These are phyloP conservation scores for Periplaneta americana DNA, from an alignment of 1,140 invertebrate genomes.

Conservation along the genomic window DNA sequence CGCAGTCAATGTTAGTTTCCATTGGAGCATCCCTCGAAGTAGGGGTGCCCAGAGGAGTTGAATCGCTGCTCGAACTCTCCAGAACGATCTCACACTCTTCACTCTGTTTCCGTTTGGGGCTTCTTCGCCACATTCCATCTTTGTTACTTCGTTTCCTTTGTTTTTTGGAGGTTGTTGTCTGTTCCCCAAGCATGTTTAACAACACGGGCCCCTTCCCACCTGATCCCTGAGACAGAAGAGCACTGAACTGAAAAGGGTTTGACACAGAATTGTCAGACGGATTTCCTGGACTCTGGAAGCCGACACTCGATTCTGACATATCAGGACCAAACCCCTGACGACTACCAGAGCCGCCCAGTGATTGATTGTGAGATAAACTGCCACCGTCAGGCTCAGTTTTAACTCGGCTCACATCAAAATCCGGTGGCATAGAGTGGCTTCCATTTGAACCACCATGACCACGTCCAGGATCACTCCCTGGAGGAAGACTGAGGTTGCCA, in stretches of 20 bases:
- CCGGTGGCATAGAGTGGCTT: neutral
- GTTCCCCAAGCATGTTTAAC: constrained; percentile 2
- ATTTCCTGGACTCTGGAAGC: constrained; percentile 5
- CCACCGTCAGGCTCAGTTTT: constrained; percentile 12
- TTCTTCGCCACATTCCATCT: constrained; percentile 9
- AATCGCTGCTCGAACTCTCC: constrained; percentile 62
- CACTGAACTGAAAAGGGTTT: constrained; percentile 5
- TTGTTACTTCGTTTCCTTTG: constrained; percentile 1
- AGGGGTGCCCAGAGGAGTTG: constrained; percentile 45
- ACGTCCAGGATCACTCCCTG: constrained; percentile 34
- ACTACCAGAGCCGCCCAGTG: constrained; percentile 6
- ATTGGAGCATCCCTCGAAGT: constrained; percentile 40
- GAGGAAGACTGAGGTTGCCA: constrained; percentile 34
- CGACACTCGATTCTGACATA: neutral
- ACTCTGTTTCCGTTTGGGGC: constrained; percentile 10
- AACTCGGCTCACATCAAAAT: constrained; percentile 12
- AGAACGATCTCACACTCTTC: constrained; percentile 44
- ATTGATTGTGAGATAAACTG: neutral
- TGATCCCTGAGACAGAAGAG: neutral
- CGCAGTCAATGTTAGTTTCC: constrained; percentile 43
- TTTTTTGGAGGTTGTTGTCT: neutral
- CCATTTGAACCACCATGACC: constrained; percentile 9
- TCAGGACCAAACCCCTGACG: constrained; percentile 11
- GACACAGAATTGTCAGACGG: neutral
- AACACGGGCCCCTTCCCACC: neutral